A percentile compares a stretch with the other conserved stretches of the same genome.
Evolutionary conservation across 2,797 vertebrate genomes (phyloP).

Genomic region (Sphaeramia orbicularis): DNA sequence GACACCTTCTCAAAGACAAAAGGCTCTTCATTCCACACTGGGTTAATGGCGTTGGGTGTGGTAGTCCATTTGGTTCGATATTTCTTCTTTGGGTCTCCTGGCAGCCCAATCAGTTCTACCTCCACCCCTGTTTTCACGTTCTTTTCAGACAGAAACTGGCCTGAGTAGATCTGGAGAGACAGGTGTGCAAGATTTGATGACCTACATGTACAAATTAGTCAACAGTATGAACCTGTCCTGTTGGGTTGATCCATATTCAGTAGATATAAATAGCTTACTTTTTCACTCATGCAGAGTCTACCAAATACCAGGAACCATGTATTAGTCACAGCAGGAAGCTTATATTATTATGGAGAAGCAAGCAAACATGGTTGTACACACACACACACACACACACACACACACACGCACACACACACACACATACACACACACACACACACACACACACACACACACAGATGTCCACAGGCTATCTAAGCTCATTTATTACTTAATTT

Average conservation of each 20-base stretch:
- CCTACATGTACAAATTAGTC: not conserved
- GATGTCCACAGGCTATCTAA: constrained; percentile 5
- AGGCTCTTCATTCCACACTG: constrained; percentile 96
- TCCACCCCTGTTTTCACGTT: constrained; percentile 93
- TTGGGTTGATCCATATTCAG: constrained; percentile 31
- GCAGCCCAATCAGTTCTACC: constrained; percentile 94
- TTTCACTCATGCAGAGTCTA: constrained; percentile 34
- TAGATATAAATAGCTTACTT: constrained; percentile 49
- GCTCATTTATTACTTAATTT: constrained; percentile 26
- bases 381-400: constrained; percentile 12
- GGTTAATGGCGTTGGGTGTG: constrained; percentile 93
- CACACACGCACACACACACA: constrained; percentile 14
- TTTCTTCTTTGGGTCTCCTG: constrained; percentile 94
- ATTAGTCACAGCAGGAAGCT: constrained; percentile 53
- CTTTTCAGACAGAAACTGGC: constrained; percentile 96
- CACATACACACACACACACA: constrained; percentile 25
- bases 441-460: constrained; percentile 17
- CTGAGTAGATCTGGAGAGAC: constrained; percentile 90
- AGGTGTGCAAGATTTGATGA: constrained; percentile 7
- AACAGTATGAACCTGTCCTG: constrained; percentile 12
- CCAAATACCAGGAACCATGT: constrained; percentile 60
- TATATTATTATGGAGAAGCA: constrained; percentile 33
- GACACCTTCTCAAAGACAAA: constrained; percentile 97
- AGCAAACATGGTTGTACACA: constrained; percentile 17
- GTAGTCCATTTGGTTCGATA: constrained; percentile 93